These are phyloP conservation scores for Peromyscus attwateri DNA, from an alignment of 2,797 vertebrate genomes.

Conservation along the genomic window DNA sequence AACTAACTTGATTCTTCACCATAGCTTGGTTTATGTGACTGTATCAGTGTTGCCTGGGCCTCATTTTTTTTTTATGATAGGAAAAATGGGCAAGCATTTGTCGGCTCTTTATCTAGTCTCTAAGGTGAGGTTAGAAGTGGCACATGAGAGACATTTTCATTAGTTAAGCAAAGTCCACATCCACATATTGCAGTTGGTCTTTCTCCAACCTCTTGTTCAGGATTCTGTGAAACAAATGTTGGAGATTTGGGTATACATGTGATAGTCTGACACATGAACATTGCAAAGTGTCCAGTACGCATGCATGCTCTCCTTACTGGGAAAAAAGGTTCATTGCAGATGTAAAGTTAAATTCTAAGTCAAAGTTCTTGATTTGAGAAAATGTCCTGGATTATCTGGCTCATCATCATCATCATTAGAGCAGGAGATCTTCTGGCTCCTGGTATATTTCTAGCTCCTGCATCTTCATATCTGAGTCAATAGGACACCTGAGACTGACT, in stretches of 20 bases:
- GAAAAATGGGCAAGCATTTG: not conserved
- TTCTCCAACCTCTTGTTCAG: not conserved
- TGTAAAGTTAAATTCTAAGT: not conserved
- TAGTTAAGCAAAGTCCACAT: not conserved
- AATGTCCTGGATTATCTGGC: not conserved
- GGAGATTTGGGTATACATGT: not conserved
- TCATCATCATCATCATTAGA: not conserved
- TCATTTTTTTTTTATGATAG: not conserved
- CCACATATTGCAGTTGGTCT: not conserved
- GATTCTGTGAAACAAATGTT: constrained; percentile 25
- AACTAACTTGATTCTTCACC: constrained; percentile 2
- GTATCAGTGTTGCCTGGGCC: not conserved
- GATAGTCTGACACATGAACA: not conserved
- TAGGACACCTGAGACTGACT: not conserved
- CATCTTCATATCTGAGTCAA: not conserved
- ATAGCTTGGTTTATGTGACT: not conserved
- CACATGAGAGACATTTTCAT: not conserved
- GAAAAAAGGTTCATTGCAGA: not conserved
- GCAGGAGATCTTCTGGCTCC: not conserved
- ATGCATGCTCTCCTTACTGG: not conserved
- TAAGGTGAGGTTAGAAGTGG: not conserved
- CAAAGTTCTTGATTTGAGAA: not conserved
- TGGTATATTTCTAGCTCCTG: not conserved
- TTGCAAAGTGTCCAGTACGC: not conserved
- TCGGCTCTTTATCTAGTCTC: not conserved